Evolutionary conservation across 2,797 vertebrate genomes (phyloP), one percentile per base, ranked within the genome.

Genomic region (Mormyrus hasselquistii): DNA sequence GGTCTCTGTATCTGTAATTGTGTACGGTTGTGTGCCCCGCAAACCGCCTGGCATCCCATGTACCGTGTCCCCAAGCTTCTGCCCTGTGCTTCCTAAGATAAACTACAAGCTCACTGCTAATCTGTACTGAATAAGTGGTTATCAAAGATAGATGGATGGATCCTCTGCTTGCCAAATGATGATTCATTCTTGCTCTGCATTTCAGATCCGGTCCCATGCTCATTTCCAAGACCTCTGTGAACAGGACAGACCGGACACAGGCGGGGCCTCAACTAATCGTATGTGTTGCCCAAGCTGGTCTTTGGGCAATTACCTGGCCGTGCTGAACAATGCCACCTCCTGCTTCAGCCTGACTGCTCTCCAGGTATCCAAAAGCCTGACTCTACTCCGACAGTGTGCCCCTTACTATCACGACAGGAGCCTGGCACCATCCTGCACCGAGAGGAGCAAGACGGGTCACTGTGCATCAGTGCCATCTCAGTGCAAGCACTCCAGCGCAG

Each of bases 281-380:
- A 94, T 96, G 91, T 99, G 98, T 93, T 99, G 98, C 93, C 98
- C 98, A 0, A 99, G 98, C 94, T 99, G 98, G 98, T 99, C 98
- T 88, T 94, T 99, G 92, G 98, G 98, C 92, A 99, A 99, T 94
- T 99, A 98, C 89, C 96, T 99, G 88, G 97, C 98, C 2, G 95
- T 97, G 88, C 96, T 99, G 87, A 97, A 97, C 91, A 99, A 99
- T 88, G 96, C 97, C 62, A 97, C 98, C n/a, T 97, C 97, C 0
- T 99, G 98, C 93, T 93, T 97, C 92, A 97, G 97, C 90, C 96
- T 99, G 88, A 99, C 97, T 87, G 95, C 97, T 83, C 96, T 94
- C 0, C 98, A 99, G 87, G 95, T 94, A 44, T 96, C 96, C 1
- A 97, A 97, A 55, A 97, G 97, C 1, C 94, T 99, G 91, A 94